Percentiles rank a stretch among this genome's conserved stretches.
phyloP scores from a whole-genome alignment of 2,888 invertebrate genomes.

The Caenorhabditis sp. region DNA sequence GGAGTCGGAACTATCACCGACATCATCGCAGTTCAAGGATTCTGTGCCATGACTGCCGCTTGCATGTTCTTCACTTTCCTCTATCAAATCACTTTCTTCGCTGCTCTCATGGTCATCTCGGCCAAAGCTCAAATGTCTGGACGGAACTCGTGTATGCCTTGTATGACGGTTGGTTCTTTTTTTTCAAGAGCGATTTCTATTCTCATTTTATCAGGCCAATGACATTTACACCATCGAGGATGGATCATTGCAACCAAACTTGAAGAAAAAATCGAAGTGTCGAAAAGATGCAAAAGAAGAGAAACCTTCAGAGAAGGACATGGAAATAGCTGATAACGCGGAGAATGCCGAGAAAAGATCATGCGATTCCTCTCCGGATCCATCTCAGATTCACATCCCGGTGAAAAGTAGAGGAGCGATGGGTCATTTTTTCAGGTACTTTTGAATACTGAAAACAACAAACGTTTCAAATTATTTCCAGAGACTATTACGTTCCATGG shows the following conservation, averaged over 20 bases:
- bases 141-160: constrained; percentile 84
- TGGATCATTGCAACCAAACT: constrained; percentile 48
- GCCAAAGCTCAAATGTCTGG: constrained; percentile 93
- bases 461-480: constrained; percentile 56
- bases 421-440: constrained; percentile 78
- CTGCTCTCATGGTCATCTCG: constrained; percentile 92
- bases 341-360: constrained; percentile 62
- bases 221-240: constrained; percentile 67
- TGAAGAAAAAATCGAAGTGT: constrained; percentile 39
- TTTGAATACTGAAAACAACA: neutral
- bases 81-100: constrained; percentile 95
- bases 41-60: constrained; percentile 95
- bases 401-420: constrained; percentile 77
- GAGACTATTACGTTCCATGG: constrained; percentile 81
- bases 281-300: constrained; percentile 40
- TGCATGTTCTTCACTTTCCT: constrained; percentile 93
- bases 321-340: constrained; percentile 43
- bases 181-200: neutral
- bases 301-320: constrained; percentile 9
- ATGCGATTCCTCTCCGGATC: constrained; percentile 46
- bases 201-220: constrained; percentile 38
- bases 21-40: constrained; percentile 94
- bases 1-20: constrained; percentile 94
- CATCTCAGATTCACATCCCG: constrained; percentile 68
- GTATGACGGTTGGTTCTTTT: constrained; percentile 59